phyloP scores from a whole-genome alignment of 2,888 invertebrate genomes.

The Platycnemis pennipes region DNA sequence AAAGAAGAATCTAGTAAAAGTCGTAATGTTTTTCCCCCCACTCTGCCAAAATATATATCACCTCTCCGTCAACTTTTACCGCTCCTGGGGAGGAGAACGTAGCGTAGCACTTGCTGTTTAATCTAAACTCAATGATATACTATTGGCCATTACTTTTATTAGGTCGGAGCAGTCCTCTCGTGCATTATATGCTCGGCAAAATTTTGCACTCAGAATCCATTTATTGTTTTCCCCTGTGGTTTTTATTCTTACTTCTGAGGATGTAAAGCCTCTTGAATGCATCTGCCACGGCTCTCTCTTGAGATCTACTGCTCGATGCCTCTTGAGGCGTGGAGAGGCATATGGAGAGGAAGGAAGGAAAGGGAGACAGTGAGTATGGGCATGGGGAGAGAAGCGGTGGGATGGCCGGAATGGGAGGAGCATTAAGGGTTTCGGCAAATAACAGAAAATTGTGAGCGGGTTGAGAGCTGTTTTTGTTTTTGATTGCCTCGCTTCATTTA shows the following conservation, averaged over 20 bases:
- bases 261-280: conserved; percentile 21
- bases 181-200: neutral
- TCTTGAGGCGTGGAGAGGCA: neutral
- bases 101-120: neutral
- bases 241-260: neutral
- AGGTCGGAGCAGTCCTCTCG: neutral
- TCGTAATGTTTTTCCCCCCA: no score
- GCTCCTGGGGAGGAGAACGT: neutral
- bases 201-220: neutral
- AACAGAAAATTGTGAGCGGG: neutral
- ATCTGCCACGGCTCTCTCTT: neutral
- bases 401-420: neutral
- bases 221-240: neutral
- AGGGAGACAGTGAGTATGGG: neutral
- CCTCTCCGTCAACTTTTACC: neutral
- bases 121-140: neutral
- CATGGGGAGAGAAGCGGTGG: neutral
- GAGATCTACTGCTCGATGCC: neutral
- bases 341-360: neutral
- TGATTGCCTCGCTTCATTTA: conserved; percentile 2
- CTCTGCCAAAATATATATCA: no score
- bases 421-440: conserved; percentile 11
- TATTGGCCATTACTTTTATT: neutral
- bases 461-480: neutral
- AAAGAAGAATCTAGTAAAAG: no score